A percentile compares a stretch with the other conserved stretches of the same genome.
Evolutionary conservation across 2,797 vertebrate genomes (phyloP).

Genomic region (Betta splendens): DNA sequence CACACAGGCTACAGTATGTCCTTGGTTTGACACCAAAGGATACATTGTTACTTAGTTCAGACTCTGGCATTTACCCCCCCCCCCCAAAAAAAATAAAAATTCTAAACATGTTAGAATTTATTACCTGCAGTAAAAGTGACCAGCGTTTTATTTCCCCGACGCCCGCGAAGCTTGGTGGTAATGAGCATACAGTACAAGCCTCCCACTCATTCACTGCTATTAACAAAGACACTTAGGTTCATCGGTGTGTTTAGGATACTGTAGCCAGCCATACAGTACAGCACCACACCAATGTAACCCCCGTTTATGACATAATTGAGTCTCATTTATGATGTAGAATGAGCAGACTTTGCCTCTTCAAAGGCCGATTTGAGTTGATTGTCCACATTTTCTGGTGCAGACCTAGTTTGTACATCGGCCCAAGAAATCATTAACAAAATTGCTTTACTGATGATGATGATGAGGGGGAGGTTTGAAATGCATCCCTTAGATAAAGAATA

Average conservation of each 20-base stretch:
- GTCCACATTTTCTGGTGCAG: too few relatives aligned
- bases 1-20: not conserved
- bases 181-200: conserved; percentile 7
- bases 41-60: too few relatives aligned
- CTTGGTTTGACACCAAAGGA: not conserved
- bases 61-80: too few relatives aligned
- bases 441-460: conserved; percentile 3
- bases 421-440: conserved; percentile 16
- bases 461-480: conserved; percentile 9
- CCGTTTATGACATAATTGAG: conserved; percentile 44
- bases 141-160: conserved; percentile 23
- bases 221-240: conserved; percentile 20
- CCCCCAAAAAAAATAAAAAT: too few relatives aligned
- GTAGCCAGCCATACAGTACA: conserved; percentile 18
- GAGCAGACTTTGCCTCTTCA: conserved; percentile 2
- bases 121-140: conserved; percentile 5
- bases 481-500: not conserved
- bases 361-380: too few relatives aligned
- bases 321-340: conserved; percentile 33
- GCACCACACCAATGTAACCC: conserved; percentile 36
- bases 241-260: conserved; percentile 12
- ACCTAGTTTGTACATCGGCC: conserved; percentile 30
- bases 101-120: conserved; percentile 2
- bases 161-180: conserved; percentile 11
- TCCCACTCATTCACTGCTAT: conserved; percentile 9